Conservation (phyloP, 2,797 vertebrate genomes). For the Hyperoplus immaculatus region DNA sequence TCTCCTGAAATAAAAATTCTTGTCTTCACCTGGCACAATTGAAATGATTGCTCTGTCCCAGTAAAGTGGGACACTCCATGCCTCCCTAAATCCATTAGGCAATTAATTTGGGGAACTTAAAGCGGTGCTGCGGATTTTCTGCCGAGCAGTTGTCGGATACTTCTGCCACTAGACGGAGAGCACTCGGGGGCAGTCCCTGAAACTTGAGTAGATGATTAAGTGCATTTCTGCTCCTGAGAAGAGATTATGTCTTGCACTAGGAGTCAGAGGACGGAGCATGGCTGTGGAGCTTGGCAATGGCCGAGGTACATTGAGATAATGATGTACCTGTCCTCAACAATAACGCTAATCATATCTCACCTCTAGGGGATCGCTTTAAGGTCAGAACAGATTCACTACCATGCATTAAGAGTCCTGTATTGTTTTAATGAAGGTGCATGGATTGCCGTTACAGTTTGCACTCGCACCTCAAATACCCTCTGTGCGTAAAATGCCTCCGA, state of each 20-base stretch:
- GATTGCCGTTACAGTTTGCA: constrained; percentile 49
- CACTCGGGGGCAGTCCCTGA: constrained; percentile 82
- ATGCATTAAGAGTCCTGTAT: constrained; percentile 82
- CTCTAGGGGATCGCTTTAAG: constrained; percentile 85
- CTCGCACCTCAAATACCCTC: constrained; percentile 55
- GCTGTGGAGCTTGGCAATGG: constrained; percentile 80
- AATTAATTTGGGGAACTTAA: constrained; percentile 83
- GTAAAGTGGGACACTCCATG: constrained; percentile 77
- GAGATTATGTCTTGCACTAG: constrained; percentile 77
- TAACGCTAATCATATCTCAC: constrained; percentile 87
- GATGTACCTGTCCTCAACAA: constrained; percentile 89
- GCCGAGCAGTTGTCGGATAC: constrained; percentile 71
- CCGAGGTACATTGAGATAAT: constrained; percentile 86
- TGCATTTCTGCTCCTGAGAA: constrained; percentile 84
- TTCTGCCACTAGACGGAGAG: constrained; percentile 71
- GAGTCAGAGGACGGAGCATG: constrained; percentile 75
- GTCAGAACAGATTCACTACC: constrained; percentile 84
- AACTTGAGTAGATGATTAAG: constrained; percentile 86
- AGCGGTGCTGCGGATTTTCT: constrained; percentile 76
- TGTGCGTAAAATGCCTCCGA: constrained; percentile 54
- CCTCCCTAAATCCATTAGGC: constrained; percentile 82
- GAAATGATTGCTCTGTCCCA: constrained; percentile 79
- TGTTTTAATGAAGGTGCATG: constrained; percentile 83
- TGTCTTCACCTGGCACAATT: constrained; percentile 82
- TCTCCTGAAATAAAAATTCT: constrained; percentile 78